Conservation (phyloP, 2,888 invertebrate genomes). For the Dicroscelio sp. region DNA sequence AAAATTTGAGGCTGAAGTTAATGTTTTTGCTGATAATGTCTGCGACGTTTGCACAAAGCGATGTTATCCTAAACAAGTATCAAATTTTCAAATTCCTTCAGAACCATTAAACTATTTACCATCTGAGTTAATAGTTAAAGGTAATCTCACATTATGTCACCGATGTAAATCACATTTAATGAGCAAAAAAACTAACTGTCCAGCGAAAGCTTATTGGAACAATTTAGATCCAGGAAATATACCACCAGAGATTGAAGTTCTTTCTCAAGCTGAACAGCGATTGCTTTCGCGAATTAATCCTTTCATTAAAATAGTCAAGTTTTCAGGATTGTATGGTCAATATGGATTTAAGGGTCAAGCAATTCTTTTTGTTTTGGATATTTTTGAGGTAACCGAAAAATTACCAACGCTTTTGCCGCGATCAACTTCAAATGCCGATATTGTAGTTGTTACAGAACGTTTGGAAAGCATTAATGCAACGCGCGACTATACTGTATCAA, state of each 20-base stretch:
- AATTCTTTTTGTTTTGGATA: constrained; percentile 43
- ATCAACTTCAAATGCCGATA: constrained; percentile 25
- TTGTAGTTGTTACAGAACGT: constrained; percentile 38
- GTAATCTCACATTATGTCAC: constrained; percentile 4
- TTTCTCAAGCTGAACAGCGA: constrained; percentile 41
- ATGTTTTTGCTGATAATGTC: constrained; percentile 29
- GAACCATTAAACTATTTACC: constrained; percentile 9
- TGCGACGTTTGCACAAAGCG: constrained; percentile 41
- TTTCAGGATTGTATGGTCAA: constrained; percentile 44
- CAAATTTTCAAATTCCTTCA: constrained; percentile 2
- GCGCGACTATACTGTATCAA: constrained; percentile 35
- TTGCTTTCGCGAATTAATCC: constrained; percentile 28
- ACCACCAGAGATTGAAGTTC: constrained; percentile 20
- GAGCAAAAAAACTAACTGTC: constrained; percentile 33
- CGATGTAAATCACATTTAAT: constrained; percentile 25
- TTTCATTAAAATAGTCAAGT: constrained; percentile 40
- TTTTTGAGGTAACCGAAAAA: constrained; percentile 23
- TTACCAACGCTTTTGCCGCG: constrained; percentile 39
- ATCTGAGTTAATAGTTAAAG: not conserved
- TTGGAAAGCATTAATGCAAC: constrained; percentile 23
- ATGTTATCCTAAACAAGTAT: constrained; percentile 33
- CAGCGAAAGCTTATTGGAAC: constrained; percentile 43
- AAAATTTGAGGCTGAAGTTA: constrained; percentile 31
- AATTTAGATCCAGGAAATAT: constrained; percentile 38
- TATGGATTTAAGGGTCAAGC: constrained; percentile 50